Base-by-base conservation (phyloP, 2,797 vertebrate species). In the Lateolabrax maculatus region DNA sequence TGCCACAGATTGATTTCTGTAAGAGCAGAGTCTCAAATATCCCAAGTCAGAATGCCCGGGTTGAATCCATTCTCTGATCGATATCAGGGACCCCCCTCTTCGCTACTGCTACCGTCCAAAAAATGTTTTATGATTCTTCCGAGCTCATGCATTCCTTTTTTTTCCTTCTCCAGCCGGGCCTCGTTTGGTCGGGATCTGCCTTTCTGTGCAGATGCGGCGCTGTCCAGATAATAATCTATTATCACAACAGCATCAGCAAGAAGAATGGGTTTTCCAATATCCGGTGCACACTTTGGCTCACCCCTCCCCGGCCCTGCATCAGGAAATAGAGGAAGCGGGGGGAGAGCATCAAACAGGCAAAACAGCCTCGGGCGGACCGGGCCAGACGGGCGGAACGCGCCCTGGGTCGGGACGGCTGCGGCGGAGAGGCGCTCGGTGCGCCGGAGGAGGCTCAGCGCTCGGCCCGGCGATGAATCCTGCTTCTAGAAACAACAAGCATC, bases 211-310 rank as follows among this genome's bases (percentile, higher is more conserved):
- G 76, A 75, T 73, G 81, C 80, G 70, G 77, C 81, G 77, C 13
- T 43, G 83, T 78, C 56, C 86, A 18, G 86, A 88, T 89, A 79
- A 87, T 70, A 31, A 89, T 92, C 85, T 89, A 78, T 90, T 77
- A 90, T 93, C 88, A 78, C 84, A 84, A 76, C 88, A 84, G 90
- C 89, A 90, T 86, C 88, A 81, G 84, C 84, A 72, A 88, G 88
- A 81, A 92, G 92, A 91, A 91, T 92, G 92, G 91, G 56, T 93
- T 94, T 94, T 93, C 92, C 92, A 92, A 93, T 93, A 94, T 93
- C 92, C 92, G 93, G 93, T 93, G 88, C 92, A 92, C 89, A 91
- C 89, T 93, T 93, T 80, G 89, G 85, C 92, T 90, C 86, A 80
- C 85, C 87, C 88, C 90, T 88, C 81, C 92, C 87, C 84, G 89